Base-by-base conservation (phyloP, 2,888 invertebrate genomes). In the Nymphalis urticae region DNA sequence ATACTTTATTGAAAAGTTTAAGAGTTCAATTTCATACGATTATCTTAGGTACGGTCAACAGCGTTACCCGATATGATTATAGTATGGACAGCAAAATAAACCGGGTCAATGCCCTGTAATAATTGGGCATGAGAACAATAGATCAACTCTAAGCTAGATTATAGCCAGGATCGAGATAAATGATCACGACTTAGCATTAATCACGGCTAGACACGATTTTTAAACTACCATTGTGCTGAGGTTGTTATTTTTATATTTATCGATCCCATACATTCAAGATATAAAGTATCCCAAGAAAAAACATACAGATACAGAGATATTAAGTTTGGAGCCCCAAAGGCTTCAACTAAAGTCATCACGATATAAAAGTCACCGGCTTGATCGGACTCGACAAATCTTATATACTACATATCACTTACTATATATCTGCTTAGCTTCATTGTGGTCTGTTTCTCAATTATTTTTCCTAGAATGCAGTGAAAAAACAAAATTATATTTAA, bases 91-190 rank as follows among this genome's bases (percentile, higher is more conserved):
- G 50, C 67, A 59, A 53, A 70, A 62, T 64, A 48, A 58, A 54
- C 61, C 65, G 62, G 73, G 73, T 73, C 75, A 71, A 65, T 59
- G 70, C 48, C 75, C 75, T 64, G 64, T 64, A 66, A 70, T 73
- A 76, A 75, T 77, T 75, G 74, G 72, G 69, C 70, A 72, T 65
- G 71, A 68, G 73, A 73, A 77, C 76, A 77, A 75, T 76, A 76
- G 75, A 75, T 75, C 66, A 68, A 58, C 75, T 76, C 70, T 71
- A 67, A 66, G 71, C 66, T 71, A 72, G 71, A 69, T 72, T 68
- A 64, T 70, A 70, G 61, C 63, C 66, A 64, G 62, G 62, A 72
- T 71, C 73, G 70, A 76, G 76, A 77, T 77, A 77, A 76, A 75
- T 68, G 73, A 70, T 75, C 77, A 77, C 77, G 76, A 74, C 63